phyloP scores from a whole-genome alignment of 2,888 invertebrate species.

The Tubulanus polymorphus region DNA sequence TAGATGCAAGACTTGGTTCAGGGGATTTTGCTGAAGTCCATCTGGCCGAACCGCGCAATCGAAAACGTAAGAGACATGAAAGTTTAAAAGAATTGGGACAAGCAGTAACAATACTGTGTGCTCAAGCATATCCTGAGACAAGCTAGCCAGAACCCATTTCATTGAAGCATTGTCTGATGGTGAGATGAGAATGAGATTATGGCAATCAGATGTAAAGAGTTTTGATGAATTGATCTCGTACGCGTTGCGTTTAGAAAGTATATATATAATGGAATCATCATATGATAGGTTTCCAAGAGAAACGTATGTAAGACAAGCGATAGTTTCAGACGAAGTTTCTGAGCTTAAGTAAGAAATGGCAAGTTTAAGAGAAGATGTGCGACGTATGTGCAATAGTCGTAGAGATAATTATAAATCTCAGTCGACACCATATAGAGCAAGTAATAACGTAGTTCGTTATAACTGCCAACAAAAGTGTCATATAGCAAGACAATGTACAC shows the following conservation, averaged over 20 bases:
- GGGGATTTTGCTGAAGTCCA: neutral
- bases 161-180: neutral
- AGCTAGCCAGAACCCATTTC: neutral
- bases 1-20: neutral
- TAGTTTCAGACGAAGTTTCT: too few relatives aligned
- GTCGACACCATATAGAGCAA: too few relatives aligned
- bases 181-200: neutral
- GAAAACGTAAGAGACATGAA: neutral
- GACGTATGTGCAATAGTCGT: too few relatives aligned
- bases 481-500: too few relatives aligned
- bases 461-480: too few relatives aligned
- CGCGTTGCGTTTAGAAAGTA: neutral
- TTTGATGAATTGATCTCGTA: neutral
- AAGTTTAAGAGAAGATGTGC: too few relatives aligned
- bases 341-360: too few relatives aligned
- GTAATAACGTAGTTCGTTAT: too few relatives aligned
- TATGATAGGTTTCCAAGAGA: neutral
- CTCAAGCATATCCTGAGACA: neutral
- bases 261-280: neutral
- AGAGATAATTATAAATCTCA: too few relatives aligned
- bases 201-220: neutral
- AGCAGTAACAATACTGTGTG: neutral
- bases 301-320: too few relatives aligned
- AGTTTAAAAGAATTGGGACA: conserved; percentile 1
- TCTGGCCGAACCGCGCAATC: neutral